phyloP scores from a whole-genome alignment of 1,140 invertebrate species.

The Phymorhynchus buccinoides region DNA sequence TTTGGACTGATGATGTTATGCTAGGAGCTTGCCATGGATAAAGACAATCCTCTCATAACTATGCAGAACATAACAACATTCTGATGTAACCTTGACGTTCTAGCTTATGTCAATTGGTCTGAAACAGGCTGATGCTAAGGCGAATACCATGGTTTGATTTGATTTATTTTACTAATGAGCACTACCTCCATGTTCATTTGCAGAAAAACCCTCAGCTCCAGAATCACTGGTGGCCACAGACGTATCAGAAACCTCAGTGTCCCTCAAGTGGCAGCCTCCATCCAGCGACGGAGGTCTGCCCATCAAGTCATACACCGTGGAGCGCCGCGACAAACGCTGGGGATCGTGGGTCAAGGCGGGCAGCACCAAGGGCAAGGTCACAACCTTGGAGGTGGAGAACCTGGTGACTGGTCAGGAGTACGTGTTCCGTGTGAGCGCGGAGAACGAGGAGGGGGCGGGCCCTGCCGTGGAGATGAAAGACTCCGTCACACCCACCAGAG shows the following conservation, averaged over 20 bases:
- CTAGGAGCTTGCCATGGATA: too few relatives aligned
- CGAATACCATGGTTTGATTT: not conserved
- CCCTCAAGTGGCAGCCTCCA: conserved; percentile 88
- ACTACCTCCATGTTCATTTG: conserved; percentile 18
- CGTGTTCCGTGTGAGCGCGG: conserved; percentile 93
- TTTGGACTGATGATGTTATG: too few relatives aligned
- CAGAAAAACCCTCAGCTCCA: conserved; percentile 63
- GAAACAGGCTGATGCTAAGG: too few relatives aligned
- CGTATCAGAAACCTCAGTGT: conserved; percentile 58
- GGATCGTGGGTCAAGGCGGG: conserved; percentile 77
- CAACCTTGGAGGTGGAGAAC: conserved; percentile 59
- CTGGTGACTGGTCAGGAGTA: conserved; percentile 95
- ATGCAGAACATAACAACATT: too few relatives aligned
- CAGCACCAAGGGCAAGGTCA: conserved; percentile 52
- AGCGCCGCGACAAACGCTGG: conserved; percentile 82
- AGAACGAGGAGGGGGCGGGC: conserved; percentile 90
- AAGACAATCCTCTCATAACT: too few relatives aligned
- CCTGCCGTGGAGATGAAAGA: conserved; percentile 58
- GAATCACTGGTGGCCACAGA: conserved; percentile 59
- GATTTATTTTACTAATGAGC: not conserved
- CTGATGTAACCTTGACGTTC: too few relatives aligned
- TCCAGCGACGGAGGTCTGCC: conserved; percentile 98
- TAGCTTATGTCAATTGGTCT: too few relatives aligned
- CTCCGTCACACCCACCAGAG: conserved; percentile 63
- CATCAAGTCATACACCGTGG: conserved; percentile 90